phyloP scores from a whole-genome alignment of 2,113 vertebrate genomes.

The Barnardius zonarius region DNA sequence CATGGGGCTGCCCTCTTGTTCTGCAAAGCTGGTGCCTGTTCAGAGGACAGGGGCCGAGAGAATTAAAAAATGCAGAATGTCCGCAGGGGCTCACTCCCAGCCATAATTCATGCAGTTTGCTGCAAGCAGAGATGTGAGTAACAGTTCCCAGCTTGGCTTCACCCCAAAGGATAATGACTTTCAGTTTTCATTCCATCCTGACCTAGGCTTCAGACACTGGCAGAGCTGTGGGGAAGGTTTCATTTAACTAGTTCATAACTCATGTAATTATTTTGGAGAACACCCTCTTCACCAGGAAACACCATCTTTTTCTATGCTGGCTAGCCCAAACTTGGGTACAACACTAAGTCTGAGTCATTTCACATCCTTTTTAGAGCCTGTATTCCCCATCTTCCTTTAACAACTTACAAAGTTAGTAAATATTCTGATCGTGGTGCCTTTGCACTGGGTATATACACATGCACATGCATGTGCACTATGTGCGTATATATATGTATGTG shows the following conservation, averaged over 20 bases:
- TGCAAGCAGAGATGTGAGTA: neutral
- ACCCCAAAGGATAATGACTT: conserved; percentile 31
- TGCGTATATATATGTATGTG: neutral
- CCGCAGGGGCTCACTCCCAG: neutral
- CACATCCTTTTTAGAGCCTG: neutral
- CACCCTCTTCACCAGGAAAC: neutral
- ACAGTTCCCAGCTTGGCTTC: neutral
- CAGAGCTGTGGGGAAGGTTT: neutral
- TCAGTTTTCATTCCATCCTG: conserved; percentile 4
- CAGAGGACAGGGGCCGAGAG: neutral
- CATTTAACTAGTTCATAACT: neutral
- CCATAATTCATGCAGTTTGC: neutral
- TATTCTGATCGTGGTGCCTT: neutral
- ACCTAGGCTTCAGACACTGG: neutral
- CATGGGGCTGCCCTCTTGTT: neutral
- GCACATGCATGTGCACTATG: neutral
- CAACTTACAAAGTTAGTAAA: neutral
- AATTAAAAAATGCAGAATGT: neutral
- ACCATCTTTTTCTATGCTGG: neutral
- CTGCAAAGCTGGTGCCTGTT: neutral
- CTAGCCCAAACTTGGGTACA: neutral
- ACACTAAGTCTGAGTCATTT: neutral
- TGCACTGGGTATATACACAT: neutral
- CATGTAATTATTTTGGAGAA: neutral
- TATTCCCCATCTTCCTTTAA: neutral